Percentiles rank a stretch among this genome's conserved stretches.
Conservation (phyloP, 2,888 invertebrate species). For the Peribatodes rhomboidaria region DNA sequence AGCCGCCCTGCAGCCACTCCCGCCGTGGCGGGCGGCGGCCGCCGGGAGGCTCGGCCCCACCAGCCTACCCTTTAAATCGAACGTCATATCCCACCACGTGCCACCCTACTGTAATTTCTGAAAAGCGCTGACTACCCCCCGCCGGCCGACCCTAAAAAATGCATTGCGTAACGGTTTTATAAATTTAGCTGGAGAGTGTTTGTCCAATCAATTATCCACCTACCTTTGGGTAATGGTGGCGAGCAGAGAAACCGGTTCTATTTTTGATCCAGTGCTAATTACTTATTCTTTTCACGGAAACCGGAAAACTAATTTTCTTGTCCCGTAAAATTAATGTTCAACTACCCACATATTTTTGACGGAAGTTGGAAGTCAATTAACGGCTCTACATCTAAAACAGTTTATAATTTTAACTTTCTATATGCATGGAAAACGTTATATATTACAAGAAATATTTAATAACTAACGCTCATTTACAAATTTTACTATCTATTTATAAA, state of each 20-base stretch:
- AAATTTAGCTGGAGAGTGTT: constrained; percentile 74
- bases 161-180: constrained; percentile 85
- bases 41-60: constrained; percentile 8
- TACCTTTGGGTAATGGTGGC: constrained; percentile 51
- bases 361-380: neutral
- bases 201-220: constrained; percentile 84
- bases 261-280: neutral
- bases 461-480: neutral
- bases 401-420: no score
- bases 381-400: no score
- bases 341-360: neutral
- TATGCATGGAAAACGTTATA: no score
- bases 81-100: constrained; percentile 84
- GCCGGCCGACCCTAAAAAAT: constrained; percentile 83
- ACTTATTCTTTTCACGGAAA: no score
- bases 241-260: constrained; percentile 20
- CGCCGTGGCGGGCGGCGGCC: constrained; percentile 48
- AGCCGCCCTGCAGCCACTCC: constrained; percentile 80
- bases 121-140: constrained; percentile 84
- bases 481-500: constrained; percentile 13
- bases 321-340: neutral
- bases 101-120: constrained; percentile 81
- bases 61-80: constrained; percentile 84
- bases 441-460: no score
- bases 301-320: neutral